phyloP scores from a whole-genome alignment of 2,888 invertebrate genomes.

The Volucella zonaria region DNA sequence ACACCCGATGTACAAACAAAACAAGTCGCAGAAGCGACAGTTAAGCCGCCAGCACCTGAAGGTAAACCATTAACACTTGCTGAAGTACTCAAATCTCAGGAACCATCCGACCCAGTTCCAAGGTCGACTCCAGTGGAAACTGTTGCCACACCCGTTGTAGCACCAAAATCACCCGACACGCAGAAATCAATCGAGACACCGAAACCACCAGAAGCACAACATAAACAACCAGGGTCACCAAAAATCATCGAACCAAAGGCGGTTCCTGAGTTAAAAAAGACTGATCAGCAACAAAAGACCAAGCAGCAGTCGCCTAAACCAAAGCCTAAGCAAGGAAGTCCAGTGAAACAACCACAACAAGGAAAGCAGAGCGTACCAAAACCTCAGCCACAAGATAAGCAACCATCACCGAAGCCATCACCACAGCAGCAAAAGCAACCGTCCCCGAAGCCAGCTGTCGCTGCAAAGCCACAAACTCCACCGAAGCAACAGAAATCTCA shows the following conservation, averaged over 20 bases:
- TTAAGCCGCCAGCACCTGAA: constrained; percentile 43
- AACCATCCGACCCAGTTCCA: constrained; percentile 47
- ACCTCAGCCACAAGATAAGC: constrained; percentile 44
- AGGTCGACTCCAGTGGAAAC: constrained; percentile 22
- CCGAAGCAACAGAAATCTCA: constrained; percentile 68
- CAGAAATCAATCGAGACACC: constrained; percentile 12
- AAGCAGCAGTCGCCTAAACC: constrained; percentile 60
- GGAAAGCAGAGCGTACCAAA: constrained; percentile 53
- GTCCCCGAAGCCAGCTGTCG: constrained; percentile 56
- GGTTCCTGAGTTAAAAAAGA: constrained; percentile 56
- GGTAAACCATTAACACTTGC: constrained; percentile 64
- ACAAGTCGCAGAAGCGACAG: constrained; percentile 28
- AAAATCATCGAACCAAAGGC: constrained; percentile 57
- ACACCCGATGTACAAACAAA: constrained; percentile 56
- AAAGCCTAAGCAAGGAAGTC: constrained; percentile 46
- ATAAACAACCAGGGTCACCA: constrained; percentile 50
- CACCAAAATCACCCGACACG: constrained; percentile 33
- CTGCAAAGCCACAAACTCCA: constrained; percentile 49
- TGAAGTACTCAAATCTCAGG: constrained; percentile 54
- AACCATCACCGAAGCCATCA: constrained; percentile 55
- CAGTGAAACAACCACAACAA: constrained; percentile 40
- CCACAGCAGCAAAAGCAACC: constrained; percentile 67
- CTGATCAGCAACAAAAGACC: constrained; percentile 56
- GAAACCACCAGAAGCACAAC: constrained; percentile 30
- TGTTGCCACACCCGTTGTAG: background rate